Percentiles rank a stretch among this genome's conserved stretches.
These are phyloP conservation scores for Endotricha flammealis DNA, from an alignment of 2,888 invertebrate species.

Conservation along the genomic window DNA sequence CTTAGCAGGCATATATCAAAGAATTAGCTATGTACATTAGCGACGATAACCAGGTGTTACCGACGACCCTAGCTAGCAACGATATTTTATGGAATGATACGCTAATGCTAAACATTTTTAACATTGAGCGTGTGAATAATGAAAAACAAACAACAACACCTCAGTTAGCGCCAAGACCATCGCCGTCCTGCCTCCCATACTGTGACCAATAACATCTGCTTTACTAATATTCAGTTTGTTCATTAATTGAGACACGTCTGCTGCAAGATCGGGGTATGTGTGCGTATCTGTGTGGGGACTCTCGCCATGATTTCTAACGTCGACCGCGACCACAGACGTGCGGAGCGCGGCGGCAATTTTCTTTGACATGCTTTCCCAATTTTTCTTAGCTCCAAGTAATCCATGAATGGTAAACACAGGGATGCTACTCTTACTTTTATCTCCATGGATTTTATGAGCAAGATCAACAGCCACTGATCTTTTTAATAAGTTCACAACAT, in stretches of 20 bases:
- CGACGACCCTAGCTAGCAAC: too few relatives aligned
- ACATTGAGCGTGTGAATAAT: too few relatives aligned
- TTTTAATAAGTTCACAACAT: too few relatives aligned
- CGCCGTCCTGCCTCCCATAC: conserved; percentile 93
- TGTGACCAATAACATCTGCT: conserved; percentile 87
- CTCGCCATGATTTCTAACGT: conserved; percentile 95
- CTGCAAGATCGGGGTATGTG: conserved; percentile 83
- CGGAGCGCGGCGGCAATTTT: conserved; percentile 78
- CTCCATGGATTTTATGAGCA: conserved; percentile 33
- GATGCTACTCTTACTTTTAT: conserved; percentile 26
- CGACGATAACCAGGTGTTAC: too few relatives aligned
- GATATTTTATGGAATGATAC: too few relatives aligned
- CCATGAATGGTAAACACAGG: conserved; percentile 90
- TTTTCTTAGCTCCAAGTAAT: conserved; percentile 90
- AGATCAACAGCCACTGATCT: conserved; percentile 31
- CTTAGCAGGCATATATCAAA: too few relatives aligned
- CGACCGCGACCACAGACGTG: conserved; percentile 85
- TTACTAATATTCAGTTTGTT: conserved; percentile 74
- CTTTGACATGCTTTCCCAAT: conserved; percentile 90
- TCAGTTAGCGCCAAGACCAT: conserved; percentile 86
- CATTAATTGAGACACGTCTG: conserved; percentile 82
- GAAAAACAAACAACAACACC: conserved; percentile 24
- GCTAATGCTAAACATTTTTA: too few relatives aligned
- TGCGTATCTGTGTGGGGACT: conserved; percentile 86
- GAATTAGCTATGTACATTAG: too few relatives aligned